These are phyloP conservation scores for Grus americana DNA, from an alignment of 2,113 vertebrate species.

Conservation along the genomic window DNA sequence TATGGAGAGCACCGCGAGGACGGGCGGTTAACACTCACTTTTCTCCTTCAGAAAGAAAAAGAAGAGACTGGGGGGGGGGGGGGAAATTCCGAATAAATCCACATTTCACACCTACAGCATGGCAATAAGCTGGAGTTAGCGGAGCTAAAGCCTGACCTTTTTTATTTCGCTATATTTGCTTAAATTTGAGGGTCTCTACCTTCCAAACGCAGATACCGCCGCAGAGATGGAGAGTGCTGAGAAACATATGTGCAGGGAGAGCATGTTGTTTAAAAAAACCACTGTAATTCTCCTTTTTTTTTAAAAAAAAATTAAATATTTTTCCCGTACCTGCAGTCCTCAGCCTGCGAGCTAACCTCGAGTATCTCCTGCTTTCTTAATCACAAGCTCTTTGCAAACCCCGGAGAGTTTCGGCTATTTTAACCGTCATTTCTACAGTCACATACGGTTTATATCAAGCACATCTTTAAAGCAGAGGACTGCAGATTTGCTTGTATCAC, in stretches of 20 bases:
- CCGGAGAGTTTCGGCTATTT: not conserved
- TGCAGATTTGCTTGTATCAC: not conserved
- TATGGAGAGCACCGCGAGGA: not conserved
- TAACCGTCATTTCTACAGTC: not conserved
- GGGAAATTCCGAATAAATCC: not conserved
- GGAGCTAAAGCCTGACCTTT: no score
- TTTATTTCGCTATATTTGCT: not conserved
- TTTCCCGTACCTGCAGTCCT: not conserved
- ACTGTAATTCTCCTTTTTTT: not conserved
- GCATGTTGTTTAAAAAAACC: not conserved
- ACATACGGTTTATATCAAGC: conserved; percentile 11
- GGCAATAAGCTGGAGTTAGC: not conserved
- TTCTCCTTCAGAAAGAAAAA: not conserved
- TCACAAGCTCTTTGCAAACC: not conserved
- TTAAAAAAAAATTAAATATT: no score
- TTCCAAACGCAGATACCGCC: not conserved
- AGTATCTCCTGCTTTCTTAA: not conserved
- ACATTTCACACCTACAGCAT: not conserved
- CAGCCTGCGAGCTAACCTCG: not conserved
- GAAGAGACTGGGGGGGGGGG: fast-evolving
- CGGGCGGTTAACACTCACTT: not conserved
- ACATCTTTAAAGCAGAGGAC: not conserved
- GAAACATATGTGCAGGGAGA: fast-evolving
- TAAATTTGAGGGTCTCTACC: not conserved
- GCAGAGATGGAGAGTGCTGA: not conserved